A percentile compares a stretch with the other conserved stretches of the same genome.
Evolutionary conservation across 64 coral and sea anemone genomes (phyloP).

Genomic region (Montipora cactus): DNA sequence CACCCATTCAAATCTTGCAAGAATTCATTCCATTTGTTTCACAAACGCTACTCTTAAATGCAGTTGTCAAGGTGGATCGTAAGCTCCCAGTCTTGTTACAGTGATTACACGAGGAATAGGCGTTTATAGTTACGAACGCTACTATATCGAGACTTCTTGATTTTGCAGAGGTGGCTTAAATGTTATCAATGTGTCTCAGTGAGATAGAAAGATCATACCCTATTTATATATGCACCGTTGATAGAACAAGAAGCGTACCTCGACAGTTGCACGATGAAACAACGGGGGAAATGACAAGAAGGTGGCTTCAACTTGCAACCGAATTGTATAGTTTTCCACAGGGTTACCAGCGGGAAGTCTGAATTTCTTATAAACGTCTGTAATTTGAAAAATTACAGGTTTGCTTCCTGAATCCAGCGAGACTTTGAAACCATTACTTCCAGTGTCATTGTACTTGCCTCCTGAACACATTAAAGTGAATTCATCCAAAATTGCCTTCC

Average conservation of each 20-base stretch:
- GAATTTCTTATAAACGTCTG: not conserved
- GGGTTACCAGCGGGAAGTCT: slow-evolving; percentile 30
- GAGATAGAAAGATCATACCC: not conserved
- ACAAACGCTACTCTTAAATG: too few species aligned
- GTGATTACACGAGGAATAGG: too few species aligned
- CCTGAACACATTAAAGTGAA: not conserved
- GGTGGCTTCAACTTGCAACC: not conserved
- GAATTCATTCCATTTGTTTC: too few species aligned
- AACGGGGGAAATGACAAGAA: slow-evolving; percentile 9
- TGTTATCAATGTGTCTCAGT: too few species aligned
- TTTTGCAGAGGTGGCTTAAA: too few species aligned
- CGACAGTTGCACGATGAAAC: not conserved
- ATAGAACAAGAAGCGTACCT: not conserved
- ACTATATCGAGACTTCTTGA: too few species aligned
- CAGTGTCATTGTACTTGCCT: not conserved
- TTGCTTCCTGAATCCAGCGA: not conserved
- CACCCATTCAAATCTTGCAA: too few species aligned
- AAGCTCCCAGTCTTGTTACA: too few species aligned
- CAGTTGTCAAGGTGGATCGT: too few species aligned
- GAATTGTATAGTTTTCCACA: not conserved
- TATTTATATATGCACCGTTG: not conserved
- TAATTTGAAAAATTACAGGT: not conserved
- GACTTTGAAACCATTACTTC: not conserved
- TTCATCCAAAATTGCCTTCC: not conserved
- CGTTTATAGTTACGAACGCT: too few species aligned